Conservation (phyloP, 2,797 vertebrate species). For the Xiphorhynchus erythropygius region DNA sequence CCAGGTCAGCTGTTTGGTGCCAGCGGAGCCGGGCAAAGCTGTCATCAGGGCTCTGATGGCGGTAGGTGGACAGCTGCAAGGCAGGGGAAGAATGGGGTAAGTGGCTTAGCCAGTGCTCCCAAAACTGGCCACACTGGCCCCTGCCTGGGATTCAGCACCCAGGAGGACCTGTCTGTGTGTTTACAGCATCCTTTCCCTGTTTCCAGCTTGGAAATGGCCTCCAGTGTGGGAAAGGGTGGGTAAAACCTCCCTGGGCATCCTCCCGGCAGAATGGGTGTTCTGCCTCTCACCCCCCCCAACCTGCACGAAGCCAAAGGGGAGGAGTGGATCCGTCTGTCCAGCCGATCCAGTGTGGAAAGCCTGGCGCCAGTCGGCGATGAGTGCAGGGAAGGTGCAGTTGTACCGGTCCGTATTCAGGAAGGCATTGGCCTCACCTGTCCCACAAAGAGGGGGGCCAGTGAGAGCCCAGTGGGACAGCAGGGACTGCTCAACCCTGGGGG, state of each 20-base stretch:
- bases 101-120: background rate
- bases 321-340: conserved; percentile 79
- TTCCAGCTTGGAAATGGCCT: background rate
- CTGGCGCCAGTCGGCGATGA: conserved; percentile 90
- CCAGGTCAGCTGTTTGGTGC: conserved; percentile 90
- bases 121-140: rapidly evolving
- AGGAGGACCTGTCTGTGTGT: rapidly evolving
- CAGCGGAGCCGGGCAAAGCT: conserved; percentile 85
- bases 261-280: rapidly evolving
- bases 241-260: background rate
- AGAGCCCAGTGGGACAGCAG: rapidly evolving
- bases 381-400: conserved; percentile 88
- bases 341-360: conserved; percentile 83
- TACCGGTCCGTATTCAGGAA: conserved; percentile 79
- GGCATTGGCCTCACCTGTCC: conserved; percentile 84
- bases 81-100: background rate
- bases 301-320: conserved; percentile 95
- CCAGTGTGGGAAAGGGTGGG: background rate
- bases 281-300: background rate
- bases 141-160: background rate
- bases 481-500: rapidly evolving
- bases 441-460: background rate
- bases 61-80: conserved; percentile 67
- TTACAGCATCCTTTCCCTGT: background rate
- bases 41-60: background rate